Percentiles rank a stretch among this genome's conserved stretches.
Evolutionary conservation across 2,888 invertebrate species (phyloP).

Genomic region (Crepidodera aurea): DNA sequence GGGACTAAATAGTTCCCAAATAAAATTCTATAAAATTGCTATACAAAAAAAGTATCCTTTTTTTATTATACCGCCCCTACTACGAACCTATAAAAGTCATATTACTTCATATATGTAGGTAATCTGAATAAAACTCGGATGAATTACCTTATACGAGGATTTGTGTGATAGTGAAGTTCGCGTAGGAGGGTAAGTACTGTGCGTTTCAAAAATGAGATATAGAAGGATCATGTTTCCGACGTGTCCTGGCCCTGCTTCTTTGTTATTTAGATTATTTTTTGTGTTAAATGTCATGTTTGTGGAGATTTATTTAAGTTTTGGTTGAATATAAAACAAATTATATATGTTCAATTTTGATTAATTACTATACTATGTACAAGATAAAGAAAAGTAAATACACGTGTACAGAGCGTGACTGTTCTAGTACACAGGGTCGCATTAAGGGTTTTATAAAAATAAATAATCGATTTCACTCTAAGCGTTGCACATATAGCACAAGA

Average conservation of each 20-base stretch:
- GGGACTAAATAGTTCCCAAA: too few relatives aligned
- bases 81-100: constrained; percentile 31
- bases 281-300: background rate
- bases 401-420: too few relatives aligned
- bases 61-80: background rate
- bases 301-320: too few relatives aligned
- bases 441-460: too few relatives aligned
- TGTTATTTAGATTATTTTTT: constrained; percentile 7
- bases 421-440: too few relatives aligned
- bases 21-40: too few relatives aligned
- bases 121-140: constrained; percentile 37
- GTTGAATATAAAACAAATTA: too few relatives aligned
- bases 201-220: constrained; percentile 9
- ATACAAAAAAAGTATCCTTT: background rate
- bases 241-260: background rate
- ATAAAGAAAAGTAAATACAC: too few relatives aligned
- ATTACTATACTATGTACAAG: too few relatives aligned
- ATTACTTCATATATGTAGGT: constrained; percentile 41
- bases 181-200: constrained; percentile 18
- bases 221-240: constrained; percentile 4
- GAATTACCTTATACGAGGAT: constrained; percentile 39
- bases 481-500: too few relatives aligned
- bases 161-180: constrained; percentile 25
- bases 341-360: too few relatives aligned
- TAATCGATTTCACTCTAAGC: too few relatives aligned